Evolutionary conservation across 1,140 invertebrate species (phyloP).

Genomic region (Zaprionus vittiger): DNA sequence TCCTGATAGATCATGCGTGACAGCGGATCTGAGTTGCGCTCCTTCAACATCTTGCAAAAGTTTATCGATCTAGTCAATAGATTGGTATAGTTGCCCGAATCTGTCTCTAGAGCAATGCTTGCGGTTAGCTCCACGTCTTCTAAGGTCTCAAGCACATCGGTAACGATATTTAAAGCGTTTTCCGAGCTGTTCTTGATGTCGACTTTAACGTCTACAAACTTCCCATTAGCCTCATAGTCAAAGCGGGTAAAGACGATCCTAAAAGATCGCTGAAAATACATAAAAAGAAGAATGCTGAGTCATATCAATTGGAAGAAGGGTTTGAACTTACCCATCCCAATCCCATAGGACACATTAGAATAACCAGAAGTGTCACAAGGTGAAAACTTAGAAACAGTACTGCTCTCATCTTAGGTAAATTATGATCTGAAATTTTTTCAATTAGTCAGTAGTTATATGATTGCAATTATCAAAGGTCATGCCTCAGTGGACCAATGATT

Average conservation of each 20-base stretch:
- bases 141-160: slow-evolving; percentile 47
- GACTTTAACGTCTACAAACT: slow-evolving; percentile 58
- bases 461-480: slow-evolving; percentile 33
- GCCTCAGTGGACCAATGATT: slow-evolving; percentile 54
- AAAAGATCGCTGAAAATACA: slow-evolving; percentile 66
- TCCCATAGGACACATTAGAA: slow-evolving; percentile 27
- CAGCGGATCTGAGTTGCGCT: slow-evolving; percentile 59
- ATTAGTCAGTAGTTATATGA: slow-evolving; percentile 55
- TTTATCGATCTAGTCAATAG: slow-evolving; percentile 53
- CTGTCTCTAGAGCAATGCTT: slow-evolving; percentile 52
- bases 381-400: slow-evolving; percentile 21
- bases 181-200: slow-evolving; percentile 59
- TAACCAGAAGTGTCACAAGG: slow-evolving; percentile 25
- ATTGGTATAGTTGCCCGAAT: slow-evolving; percentile 58
- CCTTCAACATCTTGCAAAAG: slow-evolving; percentile 72
- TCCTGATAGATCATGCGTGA: slow-evolving; percentile 66
- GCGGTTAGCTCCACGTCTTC: slow-evolving; percentile 52
- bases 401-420: slow-evolving; percentile 58
- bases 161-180: slow-evolving; percentile 35
- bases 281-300: neutral
- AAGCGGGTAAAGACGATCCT: slow-evolving; percentile 66
- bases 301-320: neutral
- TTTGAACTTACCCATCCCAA: slow-evolving; percentile 56
- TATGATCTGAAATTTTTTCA: slow-evolving; percentile 49
- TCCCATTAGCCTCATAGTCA: slow-evolving; percentile 54